These are phyloP conservation scores for Heliangelus exortis DNA, from an alignment of 2,797 vertebrate species.

Conservation along the genomic window DNA sequence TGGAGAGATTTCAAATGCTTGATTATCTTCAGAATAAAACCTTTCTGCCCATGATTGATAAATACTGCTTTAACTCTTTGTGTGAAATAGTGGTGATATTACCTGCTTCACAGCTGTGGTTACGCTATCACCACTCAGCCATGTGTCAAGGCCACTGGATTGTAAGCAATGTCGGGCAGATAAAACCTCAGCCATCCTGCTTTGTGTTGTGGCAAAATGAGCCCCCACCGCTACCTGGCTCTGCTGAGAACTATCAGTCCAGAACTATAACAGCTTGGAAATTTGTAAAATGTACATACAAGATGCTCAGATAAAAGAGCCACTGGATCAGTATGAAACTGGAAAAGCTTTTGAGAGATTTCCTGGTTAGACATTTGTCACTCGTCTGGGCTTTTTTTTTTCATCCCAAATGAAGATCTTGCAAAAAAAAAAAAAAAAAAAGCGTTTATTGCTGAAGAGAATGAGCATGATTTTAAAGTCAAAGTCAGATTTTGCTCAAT, in stretches of 20 bases:
- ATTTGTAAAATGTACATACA: neutral
- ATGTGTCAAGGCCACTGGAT: accelerated
- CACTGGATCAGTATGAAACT: neutral
- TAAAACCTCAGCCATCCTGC: neutral
- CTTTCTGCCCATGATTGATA: neutral
- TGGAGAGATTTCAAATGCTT: neutral
- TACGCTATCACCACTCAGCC: neutral
- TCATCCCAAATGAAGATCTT: neutral
- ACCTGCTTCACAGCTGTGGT: neutral
- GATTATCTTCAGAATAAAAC: neutral
- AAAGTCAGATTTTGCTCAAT: neutral
- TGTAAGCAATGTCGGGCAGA: neutral
- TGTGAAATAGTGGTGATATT: neutral
- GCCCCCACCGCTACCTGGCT: neutral
- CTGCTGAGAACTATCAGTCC: neutral
- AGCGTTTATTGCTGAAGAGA: neutral
- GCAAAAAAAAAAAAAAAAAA: no score
- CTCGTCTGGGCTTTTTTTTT: neutral
- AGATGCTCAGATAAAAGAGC: neutral
- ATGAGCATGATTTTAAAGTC: neutral
- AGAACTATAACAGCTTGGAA: neutral
- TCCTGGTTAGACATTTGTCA: neutral
- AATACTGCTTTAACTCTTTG: neutral
- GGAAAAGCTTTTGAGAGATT: neutral
- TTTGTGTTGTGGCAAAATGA: neutral